phyloP scores from a whole-genome alignment of 1,140 invertebrate species.

The Bilobella aurantiaca region DNA sequence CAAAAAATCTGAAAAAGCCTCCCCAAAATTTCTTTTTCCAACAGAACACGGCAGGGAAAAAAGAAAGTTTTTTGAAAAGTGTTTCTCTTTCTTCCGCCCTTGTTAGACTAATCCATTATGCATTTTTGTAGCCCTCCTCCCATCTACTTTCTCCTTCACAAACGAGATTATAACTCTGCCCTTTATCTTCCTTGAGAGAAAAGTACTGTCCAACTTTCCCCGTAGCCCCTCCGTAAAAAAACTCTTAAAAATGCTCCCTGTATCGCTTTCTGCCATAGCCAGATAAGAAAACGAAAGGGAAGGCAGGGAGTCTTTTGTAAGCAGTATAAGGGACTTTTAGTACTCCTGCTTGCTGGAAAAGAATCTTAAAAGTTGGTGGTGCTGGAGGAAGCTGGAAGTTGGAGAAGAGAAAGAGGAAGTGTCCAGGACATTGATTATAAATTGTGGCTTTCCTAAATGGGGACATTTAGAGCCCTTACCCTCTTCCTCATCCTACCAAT shows the following conservation, averaged over 20 bases:
- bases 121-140: neutral
- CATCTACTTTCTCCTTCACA: neutral
- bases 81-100: too few relatives aligned
- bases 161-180: slow-evolving; percentile 12
- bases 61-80: too few relatives aligned
- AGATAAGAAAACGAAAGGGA: neutral
- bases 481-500: slow-evolving; percentile 14
- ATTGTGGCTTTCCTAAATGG: slow-evolving; percentile 36
- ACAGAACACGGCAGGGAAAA: too few relatives aligned
- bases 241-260: neutral
- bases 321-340: too few relatives aligned
- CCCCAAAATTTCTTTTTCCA: too few relatives aligned
- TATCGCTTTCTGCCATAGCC: neutral
- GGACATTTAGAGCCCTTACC: slow-evolving; percentile 33
- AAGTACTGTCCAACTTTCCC: neutral
- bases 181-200: neutral
- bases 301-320: too few relatives aligned
- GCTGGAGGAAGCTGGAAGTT: neutral
- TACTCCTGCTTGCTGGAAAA: too few relatives aligned
- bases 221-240: neutral
- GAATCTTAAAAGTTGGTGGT: too few relatives aligned
- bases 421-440: slow-evolving; percentile 36
- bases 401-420: slow-evolving; percentile 22
- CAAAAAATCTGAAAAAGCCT: too few relatives aligned
- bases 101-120: neutral